Base-by-base conservation (phyloP, 2,113 vertebrate species). In the Ranitomeya variabilis region DNA sequence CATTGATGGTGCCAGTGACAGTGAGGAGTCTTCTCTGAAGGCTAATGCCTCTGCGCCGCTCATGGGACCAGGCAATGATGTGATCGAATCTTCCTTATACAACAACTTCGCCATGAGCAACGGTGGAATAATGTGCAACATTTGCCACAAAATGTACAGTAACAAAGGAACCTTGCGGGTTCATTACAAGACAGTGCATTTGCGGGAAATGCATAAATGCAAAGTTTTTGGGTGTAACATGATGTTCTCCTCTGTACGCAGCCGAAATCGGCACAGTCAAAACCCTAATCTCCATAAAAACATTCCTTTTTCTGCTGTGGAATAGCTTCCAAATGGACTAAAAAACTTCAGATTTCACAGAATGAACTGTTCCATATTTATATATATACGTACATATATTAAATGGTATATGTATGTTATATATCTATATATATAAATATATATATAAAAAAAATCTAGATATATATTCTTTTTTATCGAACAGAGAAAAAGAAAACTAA, bases 61-160 rank as follows among this genome's bases (percentile, higher is more conserved):
- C 77, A 91, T 93, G 90, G 91, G 93, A 92, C 93, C 95, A 77
- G 93, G 95, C 87, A 90, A 94, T 59, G 94, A 94, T 86, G 91
- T 94, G 88, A 90, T 94, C 31, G 95, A 95, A 91, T 94, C 95
- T 57, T 96, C 97, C 80, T 95, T 97, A 92, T 95, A 96, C 93
- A 95, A 94, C 92, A 96, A 94, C 31, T 92, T 97, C 93, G 94
- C 94, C 16, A 95, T 96, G 93, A 95, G 94, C 93, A 95, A 95
- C 80, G 95, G 95, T 90, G 97, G 98, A 93, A 97, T 99, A 94
- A 95, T 98, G 93, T 99, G 98, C 95, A 98, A 95, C 95, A 99
- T 99, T 94, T 99, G 98, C 95, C 97, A 98, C 95, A 99, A 99
- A 96, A 96, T 98, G 96, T 99, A 99, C 95, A 99, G 98, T 95